Conservation (phyloP, 2,113 vertebrate species). For the Trogon melanurus region DNA sequence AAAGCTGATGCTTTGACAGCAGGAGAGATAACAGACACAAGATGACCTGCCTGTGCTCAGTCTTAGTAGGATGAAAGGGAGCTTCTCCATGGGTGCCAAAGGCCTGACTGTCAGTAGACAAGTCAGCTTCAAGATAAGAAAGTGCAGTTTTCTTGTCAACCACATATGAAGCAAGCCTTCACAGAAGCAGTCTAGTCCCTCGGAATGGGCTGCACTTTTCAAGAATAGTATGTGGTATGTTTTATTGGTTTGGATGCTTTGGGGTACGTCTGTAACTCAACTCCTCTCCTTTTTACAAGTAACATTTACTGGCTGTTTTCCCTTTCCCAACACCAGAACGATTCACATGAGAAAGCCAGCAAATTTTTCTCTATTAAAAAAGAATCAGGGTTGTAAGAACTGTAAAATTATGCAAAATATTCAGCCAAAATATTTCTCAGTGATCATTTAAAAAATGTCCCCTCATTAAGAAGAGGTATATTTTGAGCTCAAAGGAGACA, state of each 20-base stretch:
- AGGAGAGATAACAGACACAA: background rate
- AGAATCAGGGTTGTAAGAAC: background rate
- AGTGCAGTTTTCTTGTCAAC: background rate
- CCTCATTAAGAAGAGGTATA: background rate
- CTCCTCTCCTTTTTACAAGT: background rate
- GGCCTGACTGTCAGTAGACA: background rate
- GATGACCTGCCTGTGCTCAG: background rate
- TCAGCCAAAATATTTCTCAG: background rate
- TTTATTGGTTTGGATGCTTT: background rate
- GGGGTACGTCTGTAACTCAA: background rate
- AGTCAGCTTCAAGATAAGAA: background rate
- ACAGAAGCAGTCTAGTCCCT: background rate
- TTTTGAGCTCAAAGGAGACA: background rate
- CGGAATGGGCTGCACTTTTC: background rate
- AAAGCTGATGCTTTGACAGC: background rate
- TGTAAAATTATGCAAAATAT: background rate
- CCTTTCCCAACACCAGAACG: background rate
- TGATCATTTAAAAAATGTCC: background rate
- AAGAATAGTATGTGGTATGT: background rate
- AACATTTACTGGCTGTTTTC: background rate
- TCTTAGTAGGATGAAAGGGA: background rate
- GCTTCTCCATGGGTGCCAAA: background rate
- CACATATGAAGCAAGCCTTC: background rate
- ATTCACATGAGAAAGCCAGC: background rate
- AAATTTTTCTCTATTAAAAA: slow-evolving; percentile 11